Percentiles rank a stretch among this genome's conserved stretches.
Conservation (phyloP, 2,797 vertebrate species). For the Halcyon smyrnensis region DNA sequence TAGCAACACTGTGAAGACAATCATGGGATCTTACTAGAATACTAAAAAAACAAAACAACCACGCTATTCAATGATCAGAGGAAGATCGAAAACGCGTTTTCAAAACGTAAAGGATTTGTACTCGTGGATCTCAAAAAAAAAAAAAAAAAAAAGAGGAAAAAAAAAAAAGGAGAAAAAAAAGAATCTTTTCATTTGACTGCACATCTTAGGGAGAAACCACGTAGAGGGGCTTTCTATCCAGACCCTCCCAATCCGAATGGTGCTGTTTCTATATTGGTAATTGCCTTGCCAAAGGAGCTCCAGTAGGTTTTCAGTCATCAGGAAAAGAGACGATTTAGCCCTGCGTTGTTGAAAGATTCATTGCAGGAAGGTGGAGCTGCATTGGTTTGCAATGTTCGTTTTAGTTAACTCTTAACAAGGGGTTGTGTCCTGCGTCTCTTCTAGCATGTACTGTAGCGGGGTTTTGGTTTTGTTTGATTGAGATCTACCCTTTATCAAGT, state of each 20-base stretch:
- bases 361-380: constrained; percentile 77
- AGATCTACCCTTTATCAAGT: constrained; percentile 77
- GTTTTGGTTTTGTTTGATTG: constrained; percentile 68
- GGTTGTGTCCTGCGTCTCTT: constrained; percentile 80
- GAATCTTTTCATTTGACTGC: constrained; percentile 71
- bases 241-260: constrained; percentile 77
- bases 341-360: constrained; percentile 71
- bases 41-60: background rate
- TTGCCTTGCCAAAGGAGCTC: constrained; percentile 89
- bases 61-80: constrained; percentile 64
- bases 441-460: constrained; percentile 79
- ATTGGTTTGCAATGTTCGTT: constrained; percentile 79
- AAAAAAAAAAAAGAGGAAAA: constrained; percentile 34
- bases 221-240: constrained; percentile 68
- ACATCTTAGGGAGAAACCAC: constrained; percentile 76
- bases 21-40: constrained; percentile 92
- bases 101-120: constrained; percentile 79
- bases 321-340: constrained; percentile 75
- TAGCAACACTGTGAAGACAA: constrained; percentile 99
- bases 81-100: constrained; percentile 75
- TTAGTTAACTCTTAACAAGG: constrained; percentile 80
- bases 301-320: constrained; percentile 70
- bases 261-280: constrained; percentile 85
- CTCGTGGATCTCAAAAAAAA: constrained; percentile 77
- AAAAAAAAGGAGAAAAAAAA: too few species aligned